Base-by-base conservation (phyloP, 2,113 vertebrate species). In the Calyptomena viridis region DNA sequence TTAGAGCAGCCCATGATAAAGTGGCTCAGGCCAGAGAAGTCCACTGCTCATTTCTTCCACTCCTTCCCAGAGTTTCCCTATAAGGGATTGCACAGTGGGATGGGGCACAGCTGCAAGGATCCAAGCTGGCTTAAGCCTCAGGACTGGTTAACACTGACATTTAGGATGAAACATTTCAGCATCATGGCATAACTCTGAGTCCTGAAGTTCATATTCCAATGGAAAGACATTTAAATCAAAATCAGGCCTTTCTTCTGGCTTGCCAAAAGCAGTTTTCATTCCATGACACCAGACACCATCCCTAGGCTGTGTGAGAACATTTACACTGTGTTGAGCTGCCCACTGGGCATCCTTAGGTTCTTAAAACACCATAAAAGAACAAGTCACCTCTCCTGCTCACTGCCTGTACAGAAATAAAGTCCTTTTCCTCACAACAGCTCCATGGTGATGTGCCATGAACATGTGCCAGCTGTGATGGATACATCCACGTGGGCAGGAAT, bases 321-420 rank as follows among this genome's bases (percentile, higher is more conserved):
- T 81, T 64, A 52, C 1, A 2, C 37, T 67, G 23, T 9, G 50
- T 18, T 85, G 74, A 62, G 63, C 82, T 93, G 76, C 83, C 47
- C 28, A 67, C 42, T 12, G 8, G 55, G 40, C 75, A 64, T 83
- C 91, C 87, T 63, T 50, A 44, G 22, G 50, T 64, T 56, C 60
- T 92, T 89, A 56, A 94, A 93, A 93, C 30, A 74, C 94, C 93
- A 95, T 72, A 95, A 95, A 94, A 94, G 91, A 93, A 89, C 72
- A 96, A 93, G 63, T 67, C 72, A 74, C 80, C 66, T 66, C 80
- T 87, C 49, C 66, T 64, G 68, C 72, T 85, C 59, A 42, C 28
- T 46, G 47, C 5, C 46, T 62, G 2, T 0, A 49, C 0, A 77
- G 44, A 40, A 76, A 53, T n/a, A 30, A 22, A 79, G 12, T 77